Evolutionary conservation across 2,797 vertebrate genomes (phyloP).

Genomic region (Protosalanx chinensis): DNA sequence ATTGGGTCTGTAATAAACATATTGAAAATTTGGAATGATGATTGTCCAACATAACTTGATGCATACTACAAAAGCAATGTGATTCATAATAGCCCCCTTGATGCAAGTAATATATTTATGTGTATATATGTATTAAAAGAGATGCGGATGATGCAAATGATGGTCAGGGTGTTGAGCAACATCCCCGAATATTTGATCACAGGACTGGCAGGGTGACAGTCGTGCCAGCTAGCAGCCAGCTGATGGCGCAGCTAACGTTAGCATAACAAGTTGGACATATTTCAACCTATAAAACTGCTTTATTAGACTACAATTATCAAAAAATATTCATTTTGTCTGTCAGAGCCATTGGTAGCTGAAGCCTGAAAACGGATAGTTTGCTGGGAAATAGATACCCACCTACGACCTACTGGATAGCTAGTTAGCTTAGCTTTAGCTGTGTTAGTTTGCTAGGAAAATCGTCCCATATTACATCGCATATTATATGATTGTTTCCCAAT

Average conservation of each 20-base stretch:
- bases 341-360: neutral
- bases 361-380: neutral
- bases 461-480: neutral
- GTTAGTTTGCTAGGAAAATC: neutral
- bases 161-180: constrained; percentile 4
- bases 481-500: neutral
- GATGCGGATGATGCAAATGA: constrained; percentile 21
- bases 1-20: constrained; percentile 61
- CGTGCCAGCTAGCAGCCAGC: neutral
- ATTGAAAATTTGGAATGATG: constrained; percentile 15
- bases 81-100: neutral
- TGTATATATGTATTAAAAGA: neutral
- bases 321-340: neutral
- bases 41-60: neutral
- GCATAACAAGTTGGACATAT: neutral
- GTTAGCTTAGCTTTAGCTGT: neutral
- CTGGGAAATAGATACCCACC: neutral
- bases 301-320: neutral
- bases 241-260: neutral
- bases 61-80: neutral
- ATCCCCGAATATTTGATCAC: neutral
- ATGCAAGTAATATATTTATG: neutral
- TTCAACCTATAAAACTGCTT: neutral
- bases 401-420: neutral
- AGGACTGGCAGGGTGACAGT: constrained; percentile 10